phyloP scores from a whole-genome alignment of 2,888 invertebrate genomes.

The Pterobdella sp. region DNA sequence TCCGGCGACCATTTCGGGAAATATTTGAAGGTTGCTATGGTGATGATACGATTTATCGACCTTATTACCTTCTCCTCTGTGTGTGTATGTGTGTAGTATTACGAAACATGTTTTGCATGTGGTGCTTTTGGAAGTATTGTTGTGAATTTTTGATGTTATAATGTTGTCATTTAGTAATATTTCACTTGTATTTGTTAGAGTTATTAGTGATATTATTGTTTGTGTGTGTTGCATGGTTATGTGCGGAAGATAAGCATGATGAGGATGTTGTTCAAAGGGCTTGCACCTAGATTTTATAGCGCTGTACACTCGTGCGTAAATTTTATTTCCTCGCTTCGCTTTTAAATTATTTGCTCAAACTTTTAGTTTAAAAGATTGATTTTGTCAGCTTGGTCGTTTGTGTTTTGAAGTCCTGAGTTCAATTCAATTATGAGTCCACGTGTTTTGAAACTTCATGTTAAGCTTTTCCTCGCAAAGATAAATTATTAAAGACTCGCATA shows the following conservation, averaged over 20 bases:
- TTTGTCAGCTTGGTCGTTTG: too few species aligned
- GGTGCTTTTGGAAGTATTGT: too few species aligned
- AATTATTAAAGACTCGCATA: too few species aligned
- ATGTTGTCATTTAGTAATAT: too few species aligned
- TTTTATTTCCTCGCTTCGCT: conserved; percentile 7
- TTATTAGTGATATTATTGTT: not conserved
- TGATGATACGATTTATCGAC: not conserved
- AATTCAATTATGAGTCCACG: too few species aligned
- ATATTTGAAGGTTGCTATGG: conserved; percentile 1
- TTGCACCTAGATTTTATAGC: conserved; percentile 1
- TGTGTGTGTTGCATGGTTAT: not conserved
- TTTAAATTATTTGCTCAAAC: conserved; percentile 3
- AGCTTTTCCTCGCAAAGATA: too few species aligned
- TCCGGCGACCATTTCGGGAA: not conserved
- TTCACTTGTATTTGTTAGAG: not conserved
- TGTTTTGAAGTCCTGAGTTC: too few species aligned
- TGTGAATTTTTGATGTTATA: too few species aligned
- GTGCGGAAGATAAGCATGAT: not conserved
- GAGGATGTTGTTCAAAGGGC: not conserved
- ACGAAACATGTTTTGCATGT: too few species aligned
- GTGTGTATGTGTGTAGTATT: not conserved
- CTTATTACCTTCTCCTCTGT: not conserved
- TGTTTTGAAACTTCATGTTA: too few species aligned
- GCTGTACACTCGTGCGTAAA: not conserved
- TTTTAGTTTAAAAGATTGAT: not conserved